Base-by-base conservation (phyloP, 2,888 invertebrate species). In the Amiota mariae region DNA sequence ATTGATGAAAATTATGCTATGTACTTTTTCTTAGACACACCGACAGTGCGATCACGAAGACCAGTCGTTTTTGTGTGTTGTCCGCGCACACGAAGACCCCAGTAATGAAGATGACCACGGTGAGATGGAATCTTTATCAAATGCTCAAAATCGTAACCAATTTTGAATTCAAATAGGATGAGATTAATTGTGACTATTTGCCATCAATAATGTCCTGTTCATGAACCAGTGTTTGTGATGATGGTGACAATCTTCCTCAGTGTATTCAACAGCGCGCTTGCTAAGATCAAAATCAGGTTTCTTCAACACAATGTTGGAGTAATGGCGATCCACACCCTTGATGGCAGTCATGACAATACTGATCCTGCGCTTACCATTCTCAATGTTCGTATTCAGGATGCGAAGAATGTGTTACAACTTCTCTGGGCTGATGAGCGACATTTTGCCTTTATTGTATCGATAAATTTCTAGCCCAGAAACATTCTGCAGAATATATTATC, bases 11-110 rank as follows among this genome's bases (percentile, higher is more conserved):
- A 11, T 36, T 11, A 24, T n/a, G 67, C 75, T 70, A 77, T 70
- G 95, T 97, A 97, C 95, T 99, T 99, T 97, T 99, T 99, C 94
- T 99, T 99, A 89, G 98, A 98, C 87, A 99, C 99, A 97, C 99
- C 99, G 87, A 99, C 99, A 91, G 99, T 99, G 91, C 99, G 95
- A 92, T 99, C 99, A 92, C 99, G 95, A 90, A 99, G 95, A 88
- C 99, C 99, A 82, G 99, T 99, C 61, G 99, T 99, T 92, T 99
- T 99, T 74, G 99, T 99, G 90, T 99, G 99, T 91, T 99, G 99
- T 92, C 99, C 99, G 91, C 99, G 95, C 73, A 99, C 99, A 91
- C 99, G 95, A 85, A 99, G 95, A 88, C 99, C 99, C 99, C 99
- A 99, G 92, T 97, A 99, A 90, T 99, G 99, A 91, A 99, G 95